Base-by-base conservation (phyloP, 2,797 vertebrate species). In the Myotis planiceps region DNA sequence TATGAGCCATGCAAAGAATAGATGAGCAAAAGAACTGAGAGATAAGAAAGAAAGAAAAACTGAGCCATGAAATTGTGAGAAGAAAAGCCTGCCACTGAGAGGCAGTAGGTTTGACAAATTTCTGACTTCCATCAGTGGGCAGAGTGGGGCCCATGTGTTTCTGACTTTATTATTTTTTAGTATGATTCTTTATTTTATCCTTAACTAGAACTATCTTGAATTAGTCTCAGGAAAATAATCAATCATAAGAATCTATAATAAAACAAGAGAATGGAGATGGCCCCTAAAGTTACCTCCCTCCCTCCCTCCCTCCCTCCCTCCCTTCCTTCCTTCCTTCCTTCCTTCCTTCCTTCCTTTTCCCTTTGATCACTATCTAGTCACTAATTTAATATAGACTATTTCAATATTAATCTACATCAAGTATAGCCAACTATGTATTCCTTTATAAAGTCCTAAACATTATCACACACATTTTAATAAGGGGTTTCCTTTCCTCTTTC, bases 141-240 rank as follows among this genome's bases (percentile, higher is more conserved):
- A 91, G 45, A 55, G 14, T 29, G 13, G 69, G 12, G 29, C 5
- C 9, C n/a, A 69, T 12, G 32, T 6, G 16, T 65, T 78, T 1
- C 32, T 72, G 25, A 65, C 8, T 51, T 65, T 9, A 16, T 63
- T 25, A 86, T 14, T 76, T 29, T 21, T 42, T 68, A 37, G 25
- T 39, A 10, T 58, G 32, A 88, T 78, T 88, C 4, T 9, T 25
- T 55, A 58, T 88, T 91, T 83, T 55, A 42, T 32, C 23, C 27
- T 83, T 51, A 83, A 3, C 8, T 39, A 69, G 19, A 81, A 49
- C 51, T 47, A 34, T 37, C 19, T n/a, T 81, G 21, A 94, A 94
- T 66, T 29, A 58, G 14, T 42, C 23, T 68, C 39, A 49, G 19
- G 34, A 49, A 81, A 90, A 60, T 5, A 81, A 71, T 42, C 12